Base-by-base conservation (phyloP, 1,140 invertebrate species). In the Akabosia matsudoensis region DNA sequence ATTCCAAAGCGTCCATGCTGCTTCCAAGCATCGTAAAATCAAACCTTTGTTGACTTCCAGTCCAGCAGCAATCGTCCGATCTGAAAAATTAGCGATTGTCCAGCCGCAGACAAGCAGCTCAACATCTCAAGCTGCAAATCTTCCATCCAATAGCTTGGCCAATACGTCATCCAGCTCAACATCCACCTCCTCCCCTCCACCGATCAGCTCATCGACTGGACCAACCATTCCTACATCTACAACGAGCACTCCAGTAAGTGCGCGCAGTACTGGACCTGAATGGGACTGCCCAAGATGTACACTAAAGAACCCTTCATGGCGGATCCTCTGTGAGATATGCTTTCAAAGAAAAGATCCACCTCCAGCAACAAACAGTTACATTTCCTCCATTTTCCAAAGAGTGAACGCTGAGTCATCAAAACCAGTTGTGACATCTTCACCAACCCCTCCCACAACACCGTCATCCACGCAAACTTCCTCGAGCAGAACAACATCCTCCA, bases 251-350 rank as follows among this genome's bases (percentile, higher is more conserved):
- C n/a, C 54, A 61, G 18, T 28, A 24, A 33, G 14, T 51, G 26
- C 0, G 34, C 14, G n/a, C 28, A 73, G 30, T 77, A 76, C 24
- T 22, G 70, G 10, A 75, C 71, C 71, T 51, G 75, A 84, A 37
- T 89, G 88, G 88, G 81, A 83, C 4, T 89, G 88, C 82, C 84
- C 86, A 3, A 84, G 86, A 73, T 89, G 88, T 78, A 87, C 87
- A 16, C 75, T 88, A 28, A 85, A 87, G 81, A 89, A 89, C 80
- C 85, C 86, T 3, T 83, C 85, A 70, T 89, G 88, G 88, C 85
- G 86, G 76, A 84, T 88, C 26, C 86, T 87, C 30, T 89, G 88
- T 80, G 86, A 87, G 73, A 87, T 86, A 4, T 89, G 88, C 78
- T 86, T 85, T 30, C 75, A 70, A 22, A 70, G 75, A 61, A 52